phyloP scores from a whole-genome alignment of 30 jellyfish, hydroid and myxozoan species.

The Pseudorhiza aurosa region DNA sequence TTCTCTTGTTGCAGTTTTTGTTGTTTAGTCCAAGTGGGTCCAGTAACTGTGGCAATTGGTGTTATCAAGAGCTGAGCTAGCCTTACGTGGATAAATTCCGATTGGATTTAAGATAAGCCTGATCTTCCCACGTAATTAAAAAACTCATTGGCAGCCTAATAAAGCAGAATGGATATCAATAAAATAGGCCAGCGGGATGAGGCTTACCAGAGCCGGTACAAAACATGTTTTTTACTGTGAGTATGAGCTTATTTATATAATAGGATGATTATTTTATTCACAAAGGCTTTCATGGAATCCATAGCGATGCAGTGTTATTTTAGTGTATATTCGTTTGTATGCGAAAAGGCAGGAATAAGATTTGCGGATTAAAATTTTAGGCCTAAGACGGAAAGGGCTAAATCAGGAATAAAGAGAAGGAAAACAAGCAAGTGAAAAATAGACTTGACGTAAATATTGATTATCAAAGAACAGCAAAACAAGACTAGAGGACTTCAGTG shows the following conservation, averaged over 20 bases:
- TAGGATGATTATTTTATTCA: conserved; percentile 16
- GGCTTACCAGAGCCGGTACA: conserved; percentile 41
- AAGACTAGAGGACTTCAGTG: too few relatives aligned
- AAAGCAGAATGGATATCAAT: conserved; percentile 22
- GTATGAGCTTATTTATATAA: conserved; percentile 6
- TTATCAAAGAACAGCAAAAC: neutral
- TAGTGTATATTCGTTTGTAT: neutral
- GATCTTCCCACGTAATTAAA: conserved; percentile 28
- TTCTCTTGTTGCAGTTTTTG: too few relatives aligned
- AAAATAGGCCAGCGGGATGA: conserved; percentile 46
- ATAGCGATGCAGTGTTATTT: conserved; percentile 17
- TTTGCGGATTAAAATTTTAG: conserved; percentile 38
- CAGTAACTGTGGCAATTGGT: neutral
- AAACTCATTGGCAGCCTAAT: neutral
- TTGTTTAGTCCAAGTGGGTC: too few relatives aligned
- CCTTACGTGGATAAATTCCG: conserved; percentile 31
- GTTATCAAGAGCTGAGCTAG: neutral
- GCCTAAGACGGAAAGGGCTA: conserved; percentile 75
- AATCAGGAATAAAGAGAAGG: conserved; percentile 28
- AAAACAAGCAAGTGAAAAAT: conserved; percentile 32
- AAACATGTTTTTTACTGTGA: conserved; percentile 56
- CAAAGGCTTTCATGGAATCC: conserved; percentile 15
- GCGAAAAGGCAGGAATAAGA: conserved; percentile 31
- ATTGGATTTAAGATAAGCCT: conserved; percentile 7
- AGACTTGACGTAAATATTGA: neutral